Evolutionary conservation across 2,797 vertebrate genomes (phyloP), one percentile per base, ranked within the genome.

Genomic region (Tachyglossus aculeatus): DNA sequence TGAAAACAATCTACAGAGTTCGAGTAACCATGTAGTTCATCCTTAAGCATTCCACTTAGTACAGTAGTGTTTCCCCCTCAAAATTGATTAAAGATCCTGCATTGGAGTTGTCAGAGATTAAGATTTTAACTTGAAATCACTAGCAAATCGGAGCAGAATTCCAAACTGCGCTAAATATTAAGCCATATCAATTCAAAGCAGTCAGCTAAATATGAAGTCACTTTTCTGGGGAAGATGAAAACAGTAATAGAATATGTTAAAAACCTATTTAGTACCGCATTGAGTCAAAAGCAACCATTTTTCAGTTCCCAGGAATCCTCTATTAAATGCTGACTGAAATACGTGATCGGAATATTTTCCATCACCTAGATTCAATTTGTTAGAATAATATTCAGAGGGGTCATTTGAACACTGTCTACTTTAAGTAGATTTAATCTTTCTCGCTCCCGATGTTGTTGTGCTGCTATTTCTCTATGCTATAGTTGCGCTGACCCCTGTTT

Each of bases 401-500:
- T 53, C 34, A 74, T 74, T 87, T 82, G 59, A 66, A 62, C 44
- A 45, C 40, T 77, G 27, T 15, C 53, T 55, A 64, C 47, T 65
- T 74, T 41, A 65, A 67, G 48, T 60, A 81, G 44, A 54, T 72
- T 74, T 57, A 75, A 79, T 77, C 60, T 83, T 85, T 62, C 59
- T 80, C 71, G 47, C 41, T 64, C 51, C 64, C 24, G 63, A 25
- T 63, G 39, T 66, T 70, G 39, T 50, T 81, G 50, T 76, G 78
- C 47, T 70, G 36, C 29, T 1, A 71, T 31, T 58, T 67, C 43
- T 67, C 44, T 69, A 9, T 60, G 45, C 44, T 73, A 66, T 41
- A 53, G 27, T 83, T 85, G 77, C 54, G 29, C 70, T 82, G 74
- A 78, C 60, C 66, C 18, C 50, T 73, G 40, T 81, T 77, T 81